Base-by-base conservation (phyloP, 1,140 invertebrate species). In the Nephotettix cincticeps region DNA sequence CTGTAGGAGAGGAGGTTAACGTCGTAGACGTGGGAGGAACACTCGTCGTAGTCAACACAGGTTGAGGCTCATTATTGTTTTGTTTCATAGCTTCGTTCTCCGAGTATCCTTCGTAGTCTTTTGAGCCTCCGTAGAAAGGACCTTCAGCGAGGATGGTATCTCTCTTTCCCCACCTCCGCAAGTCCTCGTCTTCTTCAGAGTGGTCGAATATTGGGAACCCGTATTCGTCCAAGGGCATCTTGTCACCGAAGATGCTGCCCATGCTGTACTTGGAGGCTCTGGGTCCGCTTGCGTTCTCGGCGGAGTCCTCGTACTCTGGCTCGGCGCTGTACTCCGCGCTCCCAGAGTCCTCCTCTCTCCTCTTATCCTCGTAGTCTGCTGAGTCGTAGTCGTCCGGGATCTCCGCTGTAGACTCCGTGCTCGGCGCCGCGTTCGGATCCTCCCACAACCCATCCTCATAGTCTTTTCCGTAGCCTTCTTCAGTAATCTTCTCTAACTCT, bases 381-480 rank as follows among this genome's bases (percentile, higher is more conserved):
- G 56, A 61, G 25, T 61, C 56, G 25, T 61, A 61, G 56, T 61
- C 56, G 13, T 25, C 56, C 21, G 56, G 56, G 13, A 61, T 28
- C 6, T 51, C 47, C 3, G 47, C 6, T 4, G 17, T n/a, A 4
- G 47, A 4, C 6, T 13, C 21, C 11, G 21, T 14, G 25, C 23
- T 61, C 6, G 56, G 56, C 2, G 27, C 9, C 25, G 13, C 56
- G 13, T 61, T 23, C 4, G 47, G 47, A 21, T 51, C 21, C 3
- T 29, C 56, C 56, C 56, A 61, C 1, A 27, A 6, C n/a, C 56
- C 56, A n/a, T 61, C 56, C 28, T 61, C 56, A 23, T 61, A 61
- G 56, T 61, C 56, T 29, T 61, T 61, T 27, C 56, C 56, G 25
- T 61, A 61, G 9, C 56, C 56, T 61, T 61, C 56, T 28, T 61